Evolutionary conservation across 2,113 vertebrate species (phyloP), one percentile per base, ranked within the genome.

Genomic region (Gavialis gangeticus): DNA sequence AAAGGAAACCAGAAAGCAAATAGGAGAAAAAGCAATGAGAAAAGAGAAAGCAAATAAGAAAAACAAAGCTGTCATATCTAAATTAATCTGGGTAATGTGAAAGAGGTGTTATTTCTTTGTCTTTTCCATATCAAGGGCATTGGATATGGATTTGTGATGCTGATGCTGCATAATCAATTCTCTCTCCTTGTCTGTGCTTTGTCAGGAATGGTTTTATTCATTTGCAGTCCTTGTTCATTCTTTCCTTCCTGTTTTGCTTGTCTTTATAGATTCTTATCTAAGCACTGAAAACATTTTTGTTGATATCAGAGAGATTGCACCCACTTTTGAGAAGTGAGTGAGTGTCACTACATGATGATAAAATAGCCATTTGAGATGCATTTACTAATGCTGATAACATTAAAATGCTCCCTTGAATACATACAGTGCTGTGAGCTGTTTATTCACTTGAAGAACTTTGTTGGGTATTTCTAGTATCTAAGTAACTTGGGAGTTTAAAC

Each of bases 101-200:
- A 94, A 84, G 79, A 83, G 57, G 37, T 91, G 92, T 96, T 97
- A 94, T 88, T 93, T 97, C 83, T 57, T 86, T 54, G 8, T 46
- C 59, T 62, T 75, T 95, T 94, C 90, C 88, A 73, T 88, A 88
- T 92, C 89, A 92, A 75, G 89, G 88, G 57, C 96, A 84, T 95
- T 93, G 96, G 93, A 92, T 95, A 91, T 15, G 79, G 91, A 95
- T 96, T 96, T 97, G 95, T 96, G 96, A 95, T 95, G 87, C 91
- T 95, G 95, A 96, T 96, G 87, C 82, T 82, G 92, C 89, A 89
- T 97, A 97, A 97, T 96, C 96, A 86, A 95, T 97, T 97, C 62
- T 92, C 76, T 92, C 10, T 82, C 79, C 85, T 95, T 88, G 66
- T 88, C 93, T 57, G 59, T 94, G 95, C 92, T 95, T 93, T 94